These are phyloP conservation scores for Eulimnadia texana DNA, from an alignment of 1,140 invertebrate genomes.

Conservation along the genomic window DNA sequence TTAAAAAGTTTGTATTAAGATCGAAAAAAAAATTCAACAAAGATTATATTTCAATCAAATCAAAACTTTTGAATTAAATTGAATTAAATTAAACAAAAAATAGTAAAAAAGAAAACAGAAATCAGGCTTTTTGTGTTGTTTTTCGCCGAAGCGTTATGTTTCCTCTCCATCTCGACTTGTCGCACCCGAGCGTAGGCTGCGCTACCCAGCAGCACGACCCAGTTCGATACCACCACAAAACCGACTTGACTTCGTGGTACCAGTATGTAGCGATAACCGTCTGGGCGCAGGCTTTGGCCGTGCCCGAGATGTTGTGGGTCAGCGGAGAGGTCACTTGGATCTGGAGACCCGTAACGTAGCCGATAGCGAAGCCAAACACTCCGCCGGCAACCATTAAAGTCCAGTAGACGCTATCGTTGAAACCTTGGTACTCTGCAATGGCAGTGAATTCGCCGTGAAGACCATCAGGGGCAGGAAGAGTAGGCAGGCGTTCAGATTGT, in stretches of 20 bases:
- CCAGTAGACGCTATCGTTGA: constrained; percentile 58
- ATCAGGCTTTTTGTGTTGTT: constrained; percentile 5
- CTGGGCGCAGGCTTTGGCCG: constrained; percentile 95
- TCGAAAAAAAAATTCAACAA: too few species aligned
- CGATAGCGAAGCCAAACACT: constrained; percentile 91
- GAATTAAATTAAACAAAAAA: constrained; percentile 35
- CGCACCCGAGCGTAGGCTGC: constrained; percentile 81
- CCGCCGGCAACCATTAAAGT: constrained; percentile 71
- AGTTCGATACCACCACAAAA: constrained; percentile 90
- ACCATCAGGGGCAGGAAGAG: constrained; percentile 87
- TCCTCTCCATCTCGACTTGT: constrained; percentile 63
- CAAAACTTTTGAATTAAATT: constrained; percentile 29
- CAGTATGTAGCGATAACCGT: constrained; percentile 88
- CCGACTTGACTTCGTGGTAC: constrained; percentile 68
- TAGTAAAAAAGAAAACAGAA: constrained; percentile 30
- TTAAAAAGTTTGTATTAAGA: too few species aligned
- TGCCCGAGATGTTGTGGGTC: constrained; percentile 98
- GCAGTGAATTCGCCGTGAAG: constrained; percentile 62
- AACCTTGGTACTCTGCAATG: constrained; percentile 53
- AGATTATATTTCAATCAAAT: too few species aligned
- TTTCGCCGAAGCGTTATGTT: constrained; percentile 26
- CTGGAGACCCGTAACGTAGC: constrained; percentile 89
- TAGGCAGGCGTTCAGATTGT: constrained; percentile 85
- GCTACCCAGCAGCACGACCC: constrained; percentile 75
- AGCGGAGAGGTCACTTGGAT: constrained; percentile 92